Evolutionary conservation across 2,113 vertebrate species (phyloP).

Genomic region (Plecotus auritus): DNA sequence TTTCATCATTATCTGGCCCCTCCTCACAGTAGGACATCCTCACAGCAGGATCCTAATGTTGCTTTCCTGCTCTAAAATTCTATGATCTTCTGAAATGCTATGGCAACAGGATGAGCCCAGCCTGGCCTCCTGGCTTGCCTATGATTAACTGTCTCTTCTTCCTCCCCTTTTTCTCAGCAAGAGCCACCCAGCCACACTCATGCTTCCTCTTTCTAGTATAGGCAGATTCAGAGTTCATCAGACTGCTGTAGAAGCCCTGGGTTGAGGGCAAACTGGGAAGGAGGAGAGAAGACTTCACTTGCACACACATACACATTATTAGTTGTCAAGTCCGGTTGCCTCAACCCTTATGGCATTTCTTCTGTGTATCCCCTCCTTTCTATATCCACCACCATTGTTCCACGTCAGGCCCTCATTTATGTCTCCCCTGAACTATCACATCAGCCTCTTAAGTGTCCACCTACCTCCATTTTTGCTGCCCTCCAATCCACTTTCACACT

Average conservation of each 20-base stretch:
- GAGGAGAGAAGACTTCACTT: background rate
- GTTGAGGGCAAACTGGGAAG: background rate
- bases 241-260: background rate
- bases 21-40: background rate
- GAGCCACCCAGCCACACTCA: background rate
- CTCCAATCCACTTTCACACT: background rate
- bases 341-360: background rate
- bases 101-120: background rate
- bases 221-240: background rate
- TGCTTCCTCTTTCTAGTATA: background rate
- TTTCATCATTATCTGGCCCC: background rate
- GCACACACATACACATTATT: background rate
- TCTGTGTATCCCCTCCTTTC: background rate
- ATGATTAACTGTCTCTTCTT: background rate
- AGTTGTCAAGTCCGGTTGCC: background rate
- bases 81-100: constrained; percentile 5
- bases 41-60: background rate
- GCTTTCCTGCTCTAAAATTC: background rate
- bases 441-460: background rate
- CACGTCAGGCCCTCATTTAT: background rate
- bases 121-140: background rate
- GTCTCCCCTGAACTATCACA: background rate
- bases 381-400: background rate
- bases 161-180: background rate
- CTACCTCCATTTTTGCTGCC: background rate